Evolutionary conservation across 2,113 vertebrate genomes (phyloP), one percentile per base, ranked within the genome.

Genomic region (Gavia stellata): DNA sequence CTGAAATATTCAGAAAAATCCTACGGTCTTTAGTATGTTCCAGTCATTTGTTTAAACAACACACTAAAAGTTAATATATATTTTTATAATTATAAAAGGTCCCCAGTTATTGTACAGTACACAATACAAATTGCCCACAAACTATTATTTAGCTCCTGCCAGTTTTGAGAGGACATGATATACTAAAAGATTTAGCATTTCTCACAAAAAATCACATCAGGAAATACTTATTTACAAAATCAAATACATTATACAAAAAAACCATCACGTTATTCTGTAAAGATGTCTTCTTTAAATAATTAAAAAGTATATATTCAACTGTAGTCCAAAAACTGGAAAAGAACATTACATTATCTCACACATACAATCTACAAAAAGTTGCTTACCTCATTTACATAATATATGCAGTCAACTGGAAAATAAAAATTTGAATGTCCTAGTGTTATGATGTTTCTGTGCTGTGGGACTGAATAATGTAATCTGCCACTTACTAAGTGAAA

Each of bases 1-100:
- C 98, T 98, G 98, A 98, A 98, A 98, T 98, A 98, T 98, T 98
- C 98, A 98, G 98, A 98, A 98, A 98, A 98, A 98, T 98, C 98
- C 98, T 98, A 98, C 98, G 98, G 97, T 98, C 98, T 98, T 98
- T 98, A 98, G 97, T 97, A 98, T 98, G 98, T 98, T 98, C 98
- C 98, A 98, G 98, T 98, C 98, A 98, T 98, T 98, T 98, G 98
- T 97, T 98, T 98, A 98, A 98, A 98, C 98, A 98, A 98, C 98
- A 98, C 98, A 98, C 98, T 98, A 98, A 98, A 98, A 98, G 98
- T 98, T 98, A 98, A 98, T 98, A 98, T 98, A 98, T 98, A 98
- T 98, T 98, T 98, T 98, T 98, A 98, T 98, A 98, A 98, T 98
- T 98, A 98, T 98, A 98, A 98, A 98, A 98, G 98, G 97, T 98